Percentiles rank a stretch among this genome's conserved stretches.
phyloP scores from a whole-genome alignment of 2,797 vertebrate genomes.

The Anguilla obscura region DNA sequence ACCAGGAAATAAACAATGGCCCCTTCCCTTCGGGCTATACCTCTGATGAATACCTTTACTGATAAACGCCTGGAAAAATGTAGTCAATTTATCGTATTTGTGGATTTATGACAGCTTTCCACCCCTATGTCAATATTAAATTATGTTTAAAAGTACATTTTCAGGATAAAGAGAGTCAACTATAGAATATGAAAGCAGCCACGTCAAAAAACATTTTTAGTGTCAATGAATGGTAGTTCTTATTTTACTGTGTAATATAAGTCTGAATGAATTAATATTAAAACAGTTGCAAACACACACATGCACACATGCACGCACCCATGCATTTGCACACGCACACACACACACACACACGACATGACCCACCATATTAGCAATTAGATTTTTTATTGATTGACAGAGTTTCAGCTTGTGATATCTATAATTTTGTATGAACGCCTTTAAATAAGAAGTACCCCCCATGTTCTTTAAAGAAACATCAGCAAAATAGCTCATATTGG shows the following conservation, averaged over 20 bases:
- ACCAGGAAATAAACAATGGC: slow-evolving; percentile 53
- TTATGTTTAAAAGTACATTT: not conserved
- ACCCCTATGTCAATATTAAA: not conserved
- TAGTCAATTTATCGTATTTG: not conserved
- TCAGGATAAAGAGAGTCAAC: not conserved
- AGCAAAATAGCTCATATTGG: too few species aligned
- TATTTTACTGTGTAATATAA: not conserved
- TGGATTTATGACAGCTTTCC: not conserved
- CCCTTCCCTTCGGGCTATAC: slow-evolving; percentile 63
- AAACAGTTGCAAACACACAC: not conserved
- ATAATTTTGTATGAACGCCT: not conserved
- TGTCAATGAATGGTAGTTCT: not conserved
- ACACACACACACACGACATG: not conserved
- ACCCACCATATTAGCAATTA: not conserved
- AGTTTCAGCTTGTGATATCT: not conserved
- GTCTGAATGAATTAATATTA: not conserved
- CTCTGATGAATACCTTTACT: slow-evolving; percentile 50
- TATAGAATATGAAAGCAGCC: not conserved
- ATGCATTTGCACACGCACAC: not conserved
- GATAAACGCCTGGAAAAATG: slow-evolving; percentile 23
- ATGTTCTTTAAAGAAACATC: too few species aligned
- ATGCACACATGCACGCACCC: not conserved
- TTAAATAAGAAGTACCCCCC: not conserved
- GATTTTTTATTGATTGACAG: not conserved
- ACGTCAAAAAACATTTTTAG: not conserved